Conservation (phyloP, 2,113 vertebrate genomes). For the Syrrhaptes paradoxus region DNA sequence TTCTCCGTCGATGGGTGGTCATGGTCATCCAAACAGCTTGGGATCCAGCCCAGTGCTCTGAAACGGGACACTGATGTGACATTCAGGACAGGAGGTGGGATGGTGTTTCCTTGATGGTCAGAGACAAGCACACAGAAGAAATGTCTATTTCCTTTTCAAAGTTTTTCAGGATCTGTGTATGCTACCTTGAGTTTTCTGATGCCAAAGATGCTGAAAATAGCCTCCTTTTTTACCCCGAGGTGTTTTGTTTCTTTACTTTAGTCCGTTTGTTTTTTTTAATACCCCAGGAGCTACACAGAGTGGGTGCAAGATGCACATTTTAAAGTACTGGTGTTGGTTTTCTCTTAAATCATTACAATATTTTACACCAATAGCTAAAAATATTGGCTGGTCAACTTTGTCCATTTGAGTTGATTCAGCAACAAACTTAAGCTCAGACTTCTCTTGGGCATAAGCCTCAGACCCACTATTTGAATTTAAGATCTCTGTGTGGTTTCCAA, state of each 20-base stretch:
- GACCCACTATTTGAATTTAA: neutral
- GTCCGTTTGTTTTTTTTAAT: neutral
- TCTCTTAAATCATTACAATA: neutral
- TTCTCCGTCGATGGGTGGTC: neutral
- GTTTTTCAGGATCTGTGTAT: neutral
- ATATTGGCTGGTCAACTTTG: neutral
- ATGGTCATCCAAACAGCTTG: neutral
- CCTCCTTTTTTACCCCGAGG: neutral
- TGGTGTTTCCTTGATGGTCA: accelerated
- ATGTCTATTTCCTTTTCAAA: neutral
- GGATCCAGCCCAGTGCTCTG: neutral
- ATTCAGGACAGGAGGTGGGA: accelerated
- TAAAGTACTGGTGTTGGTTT: neutral
- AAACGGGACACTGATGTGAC: neutral
- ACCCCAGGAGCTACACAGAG: neutral
- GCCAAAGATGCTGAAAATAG: neutral
- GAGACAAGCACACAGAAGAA: neutral
- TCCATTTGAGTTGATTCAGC: neutral
- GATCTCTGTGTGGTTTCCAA: neutral
- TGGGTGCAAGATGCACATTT: neutral
- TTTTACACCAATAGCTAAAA: neutral
- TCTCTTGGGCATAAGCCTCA: accelerated
- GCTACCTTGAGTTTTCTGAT: neutral
- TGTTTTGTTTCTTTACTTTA: neutral
- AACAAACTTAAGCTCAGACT: neutral